phyloP scores from a whole-genome alignment of 2,113 vertebrate species.

The Serilophus lunatus region DNA sequence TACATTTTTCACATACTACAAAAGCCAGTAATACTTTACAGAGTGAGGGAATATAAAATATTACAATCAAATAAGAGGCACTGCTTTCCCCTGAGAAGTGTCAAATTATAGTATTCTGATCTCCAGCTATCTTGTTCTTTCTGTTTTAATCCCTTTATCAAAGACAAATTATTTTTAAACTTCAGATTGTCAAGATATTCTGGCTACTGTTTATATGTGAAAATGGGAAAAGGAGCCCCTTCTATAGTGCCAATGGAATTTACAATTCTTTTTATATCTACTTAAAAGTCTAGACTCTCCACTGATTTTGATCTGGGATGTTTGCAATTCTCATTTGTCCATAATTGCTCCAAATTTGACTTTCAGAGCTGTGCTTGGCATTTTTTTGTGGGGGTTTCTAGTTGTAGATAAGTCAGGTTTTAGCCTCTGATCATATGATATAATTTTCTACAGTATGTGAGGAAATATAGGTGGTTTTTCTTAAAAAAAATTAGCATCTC shows the following conservation, averaged over 20 bases:
- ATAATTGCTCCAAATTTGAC: background rate
- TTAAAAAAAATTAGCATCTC: background rate
- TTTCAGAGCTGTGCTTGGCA: background rate
- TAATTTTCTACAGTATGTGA: background rate
- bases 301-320: background rate
- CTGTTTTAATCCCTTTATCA: background rate
- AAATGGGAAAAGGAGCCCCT: background rate
- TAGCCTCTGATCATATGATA: background rate
- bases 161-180: background rate
- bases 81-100: background rate
- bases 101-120: background rate
- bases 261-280: background rate
- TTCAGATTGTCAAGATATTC: background rate
- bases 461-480: background rate
- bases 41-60: background rate
- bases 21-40: background rate
- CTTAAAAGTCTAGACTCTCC: background rate
- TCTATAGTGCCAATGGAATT: background rate
- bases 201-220: background rate
- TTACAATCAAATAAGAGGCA: background rate
- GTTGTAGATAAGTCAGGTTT: background rate
- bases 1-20: background rate
- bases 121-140: background rate
- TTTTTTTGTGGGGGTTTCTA: background rate
- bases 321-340: background rate